Evolutionary conservation across 2,113 vertebrate genomes (phyloP).

Genomic region (Beaufortia kweichowensis): DNA sequence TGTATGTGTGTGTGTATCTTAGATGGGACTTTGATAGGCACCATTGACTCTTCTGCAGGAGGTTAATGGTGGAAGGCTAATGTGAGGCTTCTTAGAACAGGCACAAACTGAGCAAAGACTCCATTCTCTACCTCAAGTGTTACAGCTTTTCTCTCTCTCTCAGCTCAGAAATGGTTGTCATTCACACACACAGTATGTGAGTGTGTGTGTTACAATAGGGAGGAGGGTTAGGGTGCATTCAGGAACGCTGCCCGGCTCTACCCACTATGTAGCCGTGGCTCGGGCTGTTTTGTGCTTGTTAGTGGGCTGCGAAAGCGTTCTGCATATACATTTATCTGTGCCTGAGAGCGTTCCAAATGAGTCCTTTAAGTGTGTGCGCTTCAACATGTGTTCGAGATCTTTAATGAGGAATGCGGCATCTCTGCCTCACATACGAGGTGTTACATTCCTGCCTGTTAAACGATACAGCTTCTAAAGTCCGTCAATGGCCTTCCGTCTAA

Average conservation of each 20-base stretch:
- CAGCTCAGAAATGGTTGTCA: conserved; percentile 29
- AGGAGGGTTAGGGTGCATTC: conserved; percentile 11
- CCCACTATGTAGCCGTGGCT: conserved; percentile 29
- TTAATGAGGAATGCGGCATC: conserved; percentile 24
- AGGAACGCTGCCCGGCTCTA: conserved; percentile 3
- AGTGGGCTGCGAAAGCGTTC: conserved; percentile 4
- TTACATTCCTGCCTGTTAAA: conserved; percentile 28
- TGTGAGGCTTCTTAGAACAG: neutral
- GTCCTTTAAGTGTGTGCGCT: neutral
- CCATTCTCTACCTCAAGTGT: conserved; percentile 29
- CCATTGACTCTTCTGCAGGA: conserved; percentile 27
- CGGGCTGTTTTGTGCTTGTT: conserved; percentile 25
- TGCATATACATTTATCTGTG: conserved; percentile 32
- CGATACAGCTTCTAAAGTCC: conserved; percentile 29
- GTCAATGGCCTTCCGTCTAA: conserved; percentile 8
- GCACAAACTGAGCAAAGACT: conserved; percentile 21
- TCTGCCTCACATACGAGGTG: conserved; percentile 12
- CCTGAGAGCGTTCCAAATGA: conserved; percentile 10
- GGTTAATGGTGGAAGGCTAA: conserved; percentile 36
- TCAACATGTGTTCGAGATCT: conserved; percentile 15
- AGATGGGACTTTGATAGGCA: conserved; percentile 43
- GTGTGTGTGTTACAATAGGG: neutral
- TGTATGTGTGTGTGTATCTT: conserved; percentile 26
- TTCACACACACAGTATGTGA: conserved; percentile 40
- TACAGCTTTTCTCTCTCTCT: conserved; percentile 4